phyloP scores from a whole-genome alignment of 92 coral and sea anemone genomes.

The Phenganax stokvisi region DNA sequence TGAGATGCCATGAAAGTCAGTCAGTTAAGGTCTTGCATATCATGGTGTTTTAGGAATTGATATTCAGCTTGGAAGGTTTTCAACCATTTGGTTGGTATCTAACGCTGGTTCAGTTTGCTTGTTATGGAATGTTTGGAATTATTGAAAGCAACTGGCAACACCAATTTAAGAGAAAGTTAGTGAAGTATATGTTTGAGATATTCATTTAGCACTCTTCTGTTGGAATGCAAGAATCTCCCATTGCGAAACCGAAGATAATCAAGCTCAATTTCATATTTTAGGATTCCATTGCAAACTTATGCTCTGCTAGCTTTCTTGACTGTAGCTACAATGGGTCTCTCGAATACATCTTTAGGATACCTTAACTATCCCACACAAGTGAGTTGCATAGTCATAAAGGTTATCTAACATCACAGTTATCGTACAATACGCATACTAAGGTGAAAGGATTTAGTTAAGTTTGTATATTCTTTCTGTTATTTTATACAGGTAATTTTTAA shows the following conservation, averaged over 20 bases:
- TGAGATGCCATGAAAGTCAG: not conserved
- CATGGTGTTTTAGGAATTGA: conserved; percentile 68
- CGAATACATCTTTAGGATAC: conserved; percentile 80
- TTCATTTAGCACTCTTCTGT: too few species aligned
- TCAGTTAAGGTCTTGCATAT: not conserved
- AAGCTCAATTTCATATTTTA: conserved; percentile 3
- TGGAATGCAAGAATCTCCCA: not conserved
- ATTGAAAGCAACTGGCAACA: conserved; percentile 58
- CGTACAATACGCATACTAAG: not conserved
- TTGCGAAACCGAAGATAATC: not conserved
- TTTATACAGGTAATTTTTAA: conserved; percentile 83
- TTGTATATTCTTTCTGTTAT: not conserved
- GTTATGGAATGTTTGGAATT: conserved; percentile 78
- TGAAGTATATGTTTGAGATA: not conserved
- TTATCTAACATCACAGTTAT: not conserved
- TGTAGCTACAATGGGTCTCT: conserved; percentile 94
- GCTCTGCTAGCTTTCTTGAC: conserved; percentile 79
- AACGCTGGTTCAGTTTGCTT: conserved; percentile 85
- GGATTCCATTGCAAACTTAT: conserved; percentile 85
- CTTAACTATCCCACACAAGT: conserved; percentile 97
- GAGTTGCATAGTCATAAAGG: not conserved
- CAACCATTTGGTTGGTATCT: conserved; percentile 94
- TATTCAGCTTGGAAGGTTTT: conserved; percentile 82
- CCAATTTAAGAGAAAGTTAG: conserved; percentile 77
- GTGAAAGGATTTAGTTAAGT: not conserved